These are phyloP conservation scores for Leptinotarsa peninsularis DNA, from an alignment of 2,888 invertebrate species.

Conservation along the genomic window DNA sequence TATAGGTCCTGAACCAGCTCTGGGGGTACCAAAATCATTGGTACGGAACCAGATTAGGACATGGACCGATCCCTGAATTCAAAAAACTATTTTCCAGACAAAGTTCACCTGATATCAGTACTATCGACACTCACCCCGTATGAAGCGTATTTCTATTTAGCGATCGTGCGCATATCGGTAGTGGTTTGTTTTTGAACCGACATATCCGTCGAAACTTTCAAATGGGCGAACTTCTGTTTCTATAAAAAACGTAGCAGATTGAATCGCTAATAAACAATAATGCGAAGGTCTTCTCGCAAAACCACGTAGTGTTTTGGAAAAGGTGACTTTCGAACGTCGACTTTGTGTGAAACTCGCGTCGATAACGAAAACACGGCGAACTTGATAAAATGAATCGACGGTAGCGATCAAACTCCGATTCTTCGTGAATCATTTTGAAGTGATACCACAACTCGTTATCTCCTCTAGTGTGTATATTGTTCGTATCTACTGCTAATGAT, in stretches of 20 bases:
- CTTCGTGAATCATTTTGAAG: neutral
- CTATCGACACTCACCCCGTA: no score
- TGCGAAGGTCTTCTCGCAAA: conserved; percentile 14
- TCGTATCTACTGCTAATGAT: neutral
- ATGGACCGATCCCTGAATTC: no score
- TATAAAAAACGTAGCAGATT: neutral
- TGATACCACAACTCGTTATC: neutral
- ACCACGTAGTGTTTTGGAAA: conserved; percentile 20
- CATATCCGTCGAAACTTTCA: neutral
- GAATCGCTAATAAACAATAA: neutral
- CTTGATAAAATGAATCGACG: neutral
- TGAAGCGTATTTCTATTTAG: no score
- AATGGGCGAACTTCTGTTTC: neutral
- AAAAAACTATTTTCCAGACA: no score
- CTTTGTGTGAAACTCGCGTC: conserved; percentile 1
- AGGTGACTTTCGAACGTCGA: neutral
- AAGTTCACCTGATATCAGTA: no score
- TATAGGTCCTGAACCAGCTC: no score
- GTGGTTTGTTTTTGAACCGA: no score
- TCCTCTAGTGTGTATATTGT: neutral
- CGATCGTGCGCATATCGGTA: no score
- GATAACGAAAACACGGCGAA: conserved; percentile 12
- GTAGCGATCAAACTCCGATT: neutral
- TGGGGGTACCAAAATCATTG: no score
- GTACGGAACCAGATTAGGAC: no score